Conservation (phyloP, 1,140 invertebrate species). For the Philotrypesis tridentata region DNA sequence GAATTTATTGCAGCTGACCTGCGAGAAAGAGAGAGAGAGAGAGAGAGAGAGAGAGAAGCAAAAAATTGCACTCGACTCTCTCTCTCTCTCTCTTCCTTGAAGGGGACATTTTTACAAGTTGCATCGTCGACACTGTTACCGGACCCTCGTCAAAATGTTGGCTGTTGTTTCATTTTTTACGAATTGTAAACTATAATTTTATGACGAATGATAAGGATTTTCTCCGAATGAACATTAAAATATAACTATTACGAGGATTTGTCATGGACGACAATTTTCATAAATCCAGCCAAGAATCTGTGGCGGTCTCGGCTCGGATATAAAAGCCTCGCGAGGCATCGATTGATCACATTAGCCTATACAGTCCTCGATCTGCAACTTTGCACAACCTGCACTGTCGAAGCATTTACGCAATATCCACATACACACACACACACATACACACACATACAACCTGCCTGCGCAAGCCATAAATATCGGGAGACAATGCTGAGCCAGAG, state of each 20-base stretch:
- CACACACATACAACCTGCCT: constrained; percentile 39
- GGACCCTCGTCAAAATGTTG: background rate
- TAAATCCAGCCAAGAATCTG: background rate
- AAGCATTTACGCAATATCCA: constrained; percentile 35
- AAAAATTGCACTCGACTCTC: background rate
- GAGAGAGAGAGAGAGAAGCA: background rate
- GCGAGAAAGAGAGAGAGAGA: background rate
- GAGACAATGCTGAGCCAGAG: constrained; percentile 19
- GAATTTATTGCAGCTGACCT: constrained; percentile 39
- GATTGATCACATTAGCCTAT: constrained; percentile 16
- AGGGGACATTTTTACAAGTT: background rate
- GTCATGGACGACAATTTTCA: background rate
- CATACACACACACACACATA: too few relatives aligned
- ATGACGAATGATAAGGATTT: too few relatives aligned
- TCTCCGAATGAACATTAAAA: too few relatives aligned
- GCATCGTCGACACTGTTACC: background rate
- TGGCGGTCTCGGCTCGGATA: background rate
- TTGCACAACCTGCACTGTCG: constrained; percentile 4
- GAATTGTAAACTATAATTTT: too few relatives aligned
- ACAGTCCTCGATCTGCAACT: background rate
- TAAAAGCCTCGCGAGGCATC: constrained; percentile 18
- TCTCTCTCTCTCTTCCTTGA: background rate
- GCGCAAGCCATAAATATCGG: constrained; percentile 34
- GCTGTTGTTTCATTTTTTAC: background rate
- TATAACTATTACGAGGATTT: background rate